Conservation (phyloP, 2,888 invertebrate genomes). For the Drosophila sordidula region DNA sequence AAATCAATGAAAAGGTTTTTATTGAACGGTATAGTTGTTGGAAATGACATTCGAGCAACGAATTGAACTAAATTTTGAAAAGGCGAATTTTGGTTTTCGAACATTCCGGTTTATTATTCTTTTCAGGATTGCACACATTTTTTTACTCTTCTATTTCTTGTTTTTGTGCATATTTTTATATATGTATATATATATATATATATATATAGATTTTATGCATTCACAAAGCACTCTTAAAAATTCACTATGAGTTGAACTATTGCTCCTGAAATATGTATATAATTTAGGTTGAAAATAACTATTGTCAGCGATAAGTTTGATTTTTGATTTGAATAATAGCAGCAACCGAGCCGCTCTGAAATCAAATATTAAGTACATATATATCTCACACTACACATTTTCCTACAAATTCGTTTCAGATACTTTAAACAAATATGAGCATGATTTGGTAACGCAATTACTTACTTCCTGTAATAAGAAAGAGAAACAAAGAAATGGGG, state of each 20-base stretch:
- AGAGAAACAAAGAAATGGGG: slow-evolving; percentile 74
- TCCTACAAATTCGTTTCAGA: slow-evolving; percentile 20
- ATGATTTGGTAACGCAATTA: slow-evolving; percentile 60
- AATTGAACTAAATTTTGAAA: slow-evolving; percentile 36
- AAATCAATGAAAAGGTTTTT: slow-evolving; percentile 37
- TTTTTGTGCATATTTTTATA: not conserved
- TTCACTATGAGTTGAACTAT: slow-evolving; percentile 4
- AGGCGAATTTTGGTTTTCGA: slow-evolving; percentile 24
- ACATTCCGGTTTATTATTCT: slow-evolving; percentile 25
- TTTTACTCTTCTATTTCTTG: slow-evolving; percentile 2
- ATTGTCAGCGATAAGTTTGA: not conserved
- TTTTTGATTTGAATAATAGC: not conserved
- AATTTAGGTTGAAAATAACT: not conserved
- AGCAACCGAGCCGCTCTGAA: slow-evolving; percentile 16
- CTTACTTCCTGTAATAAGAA: slow-evolving; percentile 85
- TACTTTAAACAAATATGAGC: slow-evolving; percentile 23
- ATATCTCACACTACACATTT: slow-evolving; percentile 18
- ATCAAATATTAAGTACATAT: not conserved
- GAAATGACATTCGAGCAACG: slow-evolving; percentile 60
- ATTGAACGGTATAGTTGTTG: slow-evolving; percentile 41
- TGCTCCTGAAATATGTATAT: not conserved
- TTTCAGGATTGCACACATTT: slow-evolving; percentile 12
- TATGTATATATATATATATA: too few relatives aligned
- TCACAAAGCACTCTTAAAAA: slow-evolving; percentile 3
- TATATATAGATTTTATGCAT: slow-evolving; percentile 2